Percentiles rank a stretch among this genome's conserved stretches.
Evolutionary conservation across 2,113 vertebrate species (phyloP).

Genomic region (Anoura caudifer): DNA sequence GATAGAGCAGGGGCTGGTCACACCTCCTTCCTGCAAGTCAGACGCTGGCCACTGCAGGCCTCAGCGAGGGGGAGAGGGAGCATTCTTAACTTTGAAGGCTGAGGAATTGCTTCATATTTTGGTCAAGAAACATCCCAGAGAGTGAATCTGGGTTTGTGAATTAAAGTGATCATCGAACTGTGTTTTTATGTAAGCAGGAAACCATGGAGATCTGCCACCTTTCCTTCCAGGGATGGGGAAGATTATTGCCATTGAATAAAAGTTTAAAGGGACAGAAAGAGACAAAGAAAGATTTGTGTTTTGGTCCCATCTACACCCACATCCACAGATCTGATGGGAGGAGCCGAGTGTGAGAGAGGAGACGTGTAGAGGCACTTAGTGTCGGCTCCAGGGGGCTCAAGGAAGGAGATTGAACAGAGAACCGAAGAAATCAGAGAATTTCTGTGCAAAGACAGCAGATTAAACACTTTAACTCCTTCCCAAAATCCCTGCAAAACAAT

Average conservation of each 20-base stretch:
- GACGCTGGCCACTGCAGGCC: background rate
- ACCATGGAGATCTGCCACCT: background rate
- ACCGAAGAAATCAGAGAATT: background rate
- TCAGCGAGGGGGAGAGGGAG: background rate
- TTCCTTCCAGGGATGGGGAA: background rate
- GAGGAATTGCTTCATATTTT: background rate
- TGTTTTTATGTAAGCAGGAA: background rate
- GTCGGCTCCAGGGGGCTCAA: background rate
- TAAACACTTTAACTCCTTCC: background rate
- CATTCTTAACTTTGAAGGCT: background rate
- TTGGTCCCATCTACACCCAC: background rate
- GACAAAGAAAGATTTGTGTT: background rate
- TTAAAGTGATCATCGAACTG: background rate
- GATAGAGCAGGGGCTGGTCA: background rate
- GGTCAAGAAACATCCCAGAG: background rate
- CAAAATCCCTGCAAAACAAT: background rate
- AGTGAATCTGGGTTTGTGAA: background rate
- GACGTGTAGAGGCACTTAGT: background rate
- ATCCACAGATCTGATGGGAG: background rate
- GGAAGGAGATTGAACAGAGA: background rate
- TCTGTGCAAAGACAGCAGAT: background rate
- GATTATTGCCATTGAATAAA: background rate
- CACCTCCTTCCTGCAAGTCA: background rate
- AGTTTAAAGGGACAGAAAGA: background rate
- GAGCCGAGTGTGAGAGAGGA: background rate